Conservation (phyloP, 2,888 invertebrate genomes). For the Epinotia demarniana region DNA sequence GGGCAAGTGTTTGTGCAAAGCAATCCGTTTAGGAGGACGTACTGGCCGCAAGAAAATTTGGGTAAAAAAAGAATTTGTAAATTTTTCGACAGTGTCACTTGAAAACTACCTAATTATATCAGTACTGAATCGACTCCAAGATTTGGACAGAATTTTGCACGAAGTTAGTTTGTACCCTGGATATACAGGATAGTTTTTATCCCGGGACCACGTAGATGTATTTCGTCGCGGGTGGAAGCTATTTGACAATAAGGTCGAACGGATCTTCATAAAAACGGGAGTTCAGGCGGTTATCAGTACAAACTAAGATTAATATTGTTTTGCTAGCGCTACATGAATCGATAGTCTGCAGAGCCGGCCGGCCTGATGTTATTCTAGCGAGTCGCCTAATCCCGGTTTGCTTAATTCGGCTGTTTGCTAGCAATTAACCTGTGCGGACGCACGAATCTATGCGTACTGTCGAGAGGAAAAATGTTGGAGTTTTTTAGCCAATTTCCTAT, state of each 20-base stretch:
- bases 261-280: too few species aligned
- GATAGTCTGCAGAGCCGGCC: conserved; percentile 56
- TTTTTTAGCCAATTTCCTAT: neutral
- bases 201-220: too few species aligned
- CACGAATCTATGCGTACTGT: conserved; percentile 36
- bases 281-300: neutral
- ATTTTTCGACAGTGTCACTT: neutral
- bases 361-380: conserved; percentile 55
- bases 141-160: too few species aligned
- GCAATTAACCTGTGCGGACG: conserved; percentile 57
- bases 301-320: conserved; percentile 17
- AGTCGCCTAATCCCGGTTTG: conserved; percentile 59
- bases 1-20: conserved; percentile 53
- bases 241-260: too few species aligned
- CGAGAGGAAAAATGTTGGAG: conserved; percentile 27
- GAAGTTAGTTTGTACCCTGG: too few species aligned
- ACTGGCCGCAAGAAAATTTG: conserved; percentile 39
- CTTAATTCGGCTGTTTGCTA: conserved; percentile 64
- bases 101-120: too few species aligned
- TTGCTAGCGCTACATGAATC: conserved; percentile 50
- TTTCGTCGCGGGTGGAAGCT: too few species aligned
- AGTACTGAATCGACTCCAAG: neutral
- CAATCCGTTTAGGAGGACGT: conserved; percentile 33
- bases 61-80: neutral
- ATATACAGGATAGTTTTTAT: too few species aligned